Percentiles rank a stretch among this genome's conserved stretches.
These are phyloP conservation scores for Neelides sp. DNA, from an alignment of 1,140 invertebrate genomes.

Conservation along the genomic window DNA sequence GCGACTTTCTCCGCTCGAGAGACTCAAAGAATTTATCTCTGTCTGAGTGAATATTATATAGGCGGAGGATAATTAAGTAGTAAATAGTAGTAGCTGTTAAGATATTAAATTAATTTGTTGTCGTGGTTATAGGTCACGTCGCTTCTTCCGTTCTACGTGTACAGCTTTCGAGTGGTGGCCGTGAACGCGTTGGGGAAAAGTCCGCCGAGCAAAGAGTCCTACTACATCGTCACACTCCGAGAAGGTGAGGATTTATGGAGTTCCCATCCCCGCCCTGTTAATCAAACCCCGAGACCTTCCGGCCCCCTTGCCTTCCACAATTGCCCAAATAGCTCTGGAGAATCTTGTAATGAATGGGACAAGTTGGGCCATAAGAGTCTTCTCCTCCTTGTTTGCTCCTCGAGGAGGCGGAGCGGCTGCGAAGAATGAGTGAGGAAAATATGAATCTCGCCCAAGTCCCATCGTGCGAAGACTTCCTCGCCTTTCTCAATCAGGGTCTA, in stretches of 20 bases:
- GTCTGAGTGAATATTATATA: too few relatives aligned
- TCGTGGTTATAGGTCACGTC: slow-evolving; percentile 40
- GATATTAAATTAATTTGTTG: too few relatives aligned
- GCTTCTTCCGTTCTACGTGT: slow-evolving; percentile 57
- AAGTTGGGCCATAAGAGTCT: slow-evolving; percentile 23
- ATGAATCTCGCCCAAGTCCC: too few relatives aligned
- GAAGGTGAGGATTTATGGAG: slow-evolving; percentile 46
- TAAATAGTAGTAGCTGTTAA: too few relatives aligned
- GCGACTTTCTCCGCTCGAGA: too few relatives aligned
- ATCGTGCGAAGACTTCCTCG: too few relatives aligned
- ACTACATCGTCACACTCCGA: slow-evolving; percentile 60
- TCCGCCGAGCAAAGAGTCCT: slow-evolving; percentile 55
- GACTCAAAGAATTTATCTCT: too few relatives aligned
- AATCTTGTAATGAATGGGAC: slow-evolving; percentile 27
- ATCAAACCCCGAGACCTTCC: slow-evolving; percentile 6
- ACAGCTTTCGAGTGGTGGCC: slow-evolving; percentile 58
- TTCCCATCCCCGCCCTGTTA: background rate
- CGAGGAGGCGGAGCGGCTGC: too few relatives aligned
- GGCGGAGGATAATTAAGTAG: too few relatives aligned
- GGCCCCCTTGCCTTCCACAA: slow-evolving; percentile 10
- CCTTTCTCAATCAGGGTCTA: too few relatives aligned
- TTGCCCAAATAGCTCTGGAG: slow-evolving; percentile 12
- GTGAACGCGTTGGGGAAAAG: slow-evolving; percentile 55
- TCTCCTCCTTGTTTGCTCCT: slow-evolving; percentile 4
- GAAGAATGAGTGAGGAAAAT: too few relatives aligned